Evolutionary conservation across 2,113 vertebrate genomes (phyloP).

Genomic region (Typhlomys cinereus): DNA sequence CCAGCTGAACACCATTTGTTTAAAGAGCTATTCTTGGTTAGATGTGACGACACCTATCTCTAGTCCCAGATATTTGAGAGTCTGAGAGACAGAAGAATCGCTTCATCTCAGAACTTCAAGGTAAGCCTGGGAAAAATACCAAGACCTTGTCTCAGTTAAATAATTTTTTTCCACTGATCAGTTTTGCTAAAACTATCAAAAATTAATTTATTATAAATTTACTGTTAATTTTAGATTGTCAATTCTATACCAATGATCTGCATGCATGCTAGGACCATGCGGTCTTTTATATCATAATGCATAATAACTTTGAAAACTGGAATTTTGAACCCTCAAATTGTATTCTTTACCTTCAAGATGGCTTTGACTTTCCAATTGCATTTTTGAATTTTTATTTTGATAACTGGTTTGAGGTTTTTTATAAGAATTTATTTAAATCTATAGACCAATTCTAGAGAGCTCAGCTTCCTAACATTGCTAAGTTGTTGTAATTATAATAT

Average conservation of each 20-base stretch:
- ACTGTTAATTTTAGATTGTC: background rate
- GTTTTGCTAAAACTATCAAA: background rate
- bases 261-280: background rate
- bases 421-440: background rate
- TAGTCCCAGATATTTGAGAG: too few species aligned
- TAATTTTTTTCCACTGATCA: background rate
- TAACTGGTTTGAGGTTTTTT: background rate
- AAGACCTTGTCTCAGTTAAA: background rate
- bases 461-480: background rate
- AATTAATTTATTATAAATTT: background rate
- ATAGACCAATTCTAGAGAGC: background rate
- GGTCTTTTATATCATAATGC: background rate
- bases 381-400: background rate
- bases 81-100: background rate
- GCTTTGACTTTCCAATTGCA: background rate
- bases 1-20: background rate
- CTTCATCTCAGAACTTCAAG: background rate
- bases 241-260: background rate
- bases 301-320: background rate
- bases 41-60: background rate
- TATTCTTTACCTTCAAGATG: background rate
- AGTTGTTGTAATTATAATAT: background rate
- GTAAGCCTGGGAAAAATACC: background rate
- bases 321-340: background rate
- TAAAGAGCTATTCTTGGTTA: background rate